Evolutionary conservation across 2,888 invertebrate genomes (phyloP).

Genomic region (Bimastos eiseni): DNA sequence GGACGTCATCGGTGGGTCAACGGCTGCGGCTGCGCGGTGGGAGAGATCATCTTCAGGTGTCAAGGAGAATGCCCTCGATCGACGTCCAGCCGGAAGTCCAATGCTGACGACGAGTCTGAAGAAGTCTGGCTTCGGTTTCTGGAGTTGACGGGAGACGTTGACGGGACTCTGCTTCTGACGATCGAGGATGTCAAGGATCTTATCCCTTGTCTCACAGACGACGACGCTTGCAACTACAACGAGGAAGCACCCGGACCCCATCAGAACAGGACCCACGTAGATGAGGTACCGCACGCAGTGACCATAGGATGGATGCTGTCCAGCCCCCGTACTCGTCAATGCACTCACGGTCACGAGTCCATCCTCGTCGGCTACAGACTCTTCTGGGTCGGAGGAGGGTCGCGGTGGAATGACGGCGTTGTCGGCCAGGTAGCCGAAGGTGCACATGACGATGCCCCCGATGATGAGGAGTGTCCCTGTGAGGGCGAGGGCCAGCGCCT

Average conservation of each 20-base stretch:
- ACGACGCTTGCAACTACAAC: constrained; percentile 96
- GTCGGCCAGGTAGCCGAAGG: constrained; percentile 33
- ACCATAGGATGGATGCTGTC: background rate
- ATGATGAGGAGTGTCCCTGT: constrained; percentile 24
- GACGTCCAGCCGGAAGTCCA: background rate
- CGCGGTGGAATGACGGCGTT: background rate
- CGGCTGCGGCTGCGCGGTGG: background rate
- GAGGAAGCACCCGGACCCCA: constrained; percentile 96
- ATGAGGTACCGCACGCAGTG: constrained; percentile 67
- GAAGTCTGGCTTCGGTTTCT: constrained; percentile 8
- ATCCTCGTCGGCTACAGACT: background rate
- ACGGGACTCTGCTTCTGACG: background rate
- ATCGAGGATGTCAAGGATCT: constrained; percentile 84
- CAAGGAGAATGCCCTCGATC: background rate
- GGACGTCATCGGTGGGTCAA: background rate
- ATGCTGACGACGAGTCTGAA: background rate
- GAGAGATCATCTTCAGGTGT: background rate
- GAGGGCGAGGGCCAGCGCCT: constrained; percentile 27
- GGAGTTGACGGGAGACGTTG: background rate
- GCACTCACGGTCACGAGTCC: background rate
- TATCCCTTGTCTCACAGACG: constrained; percentile 96
- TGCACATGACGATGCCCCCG: constrained; percentile 29
- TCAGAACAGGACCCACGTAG: constrained; percentile 94
- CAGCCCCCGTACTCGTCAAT: background rate
- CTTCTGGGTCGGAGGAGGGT: background rate